Evolutionary conservation across 2,113 vertebrate species (phyloP), one percentile per base, ranked within the genome.

Genomic region (Dicentrarchus labrax): DNA sequence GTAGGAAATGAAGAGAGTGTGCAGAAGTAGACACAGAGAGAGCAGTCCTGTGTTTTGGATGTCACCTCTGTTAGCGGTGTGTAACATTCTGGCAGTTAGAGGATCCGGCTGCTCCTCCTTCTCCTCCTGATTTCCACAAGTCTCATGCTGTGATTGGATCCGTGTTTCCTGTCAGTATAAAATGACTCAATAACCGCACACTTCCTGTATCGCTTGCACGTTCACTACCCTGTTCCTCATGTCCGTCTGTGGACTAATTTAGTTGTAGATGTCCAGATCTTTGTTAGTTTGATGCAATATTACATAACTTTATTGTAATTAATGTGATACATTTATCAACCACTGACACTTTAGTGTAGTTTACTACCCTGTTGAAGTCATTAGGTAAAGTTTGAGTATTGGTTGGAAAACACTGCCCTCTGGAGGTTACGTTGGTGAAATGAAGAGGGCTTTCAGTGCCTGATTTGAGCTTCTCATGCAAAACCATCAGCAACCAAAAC

Each of bases 81-180:
- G 68, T 65, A 76, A 48, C 22, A 7, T 36, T 85, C 83, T 86
- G 85, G 68, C 84, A 93, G 83, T 76, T 65, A 71, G 83, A 89
- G 71, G 91, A 84, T 85, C 82, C 80, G 66, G 80, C 73, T 70
- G 61, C 51, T 70, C 61, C 54, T 71, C 67, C 16, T 76, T 66
- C 51, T 82, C 53, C 54, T 69, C 48, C 38, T 80, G 48, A 60
- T 65, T 54, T 83, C 77, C 61, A 74, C 36, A 75, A 47, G 64
- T 67, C 59, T 73, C 60, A 73, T 70, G 76, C 62, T 85, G 67
- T 69, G 83, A 84, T 83, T 84, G 72, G 79, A 88, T 86, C 43
- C 62, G 78, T 86, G 84, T 83, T 89, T 86, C 75, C 85, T 89
- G 80, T 84, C 80, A 78, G 76, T 59, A 53, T 84, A 66, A 82